Evolutionary conservation across 2,888 invertebrate species (phyloP).

Genomic region (Spodoptera picta): DNA sequence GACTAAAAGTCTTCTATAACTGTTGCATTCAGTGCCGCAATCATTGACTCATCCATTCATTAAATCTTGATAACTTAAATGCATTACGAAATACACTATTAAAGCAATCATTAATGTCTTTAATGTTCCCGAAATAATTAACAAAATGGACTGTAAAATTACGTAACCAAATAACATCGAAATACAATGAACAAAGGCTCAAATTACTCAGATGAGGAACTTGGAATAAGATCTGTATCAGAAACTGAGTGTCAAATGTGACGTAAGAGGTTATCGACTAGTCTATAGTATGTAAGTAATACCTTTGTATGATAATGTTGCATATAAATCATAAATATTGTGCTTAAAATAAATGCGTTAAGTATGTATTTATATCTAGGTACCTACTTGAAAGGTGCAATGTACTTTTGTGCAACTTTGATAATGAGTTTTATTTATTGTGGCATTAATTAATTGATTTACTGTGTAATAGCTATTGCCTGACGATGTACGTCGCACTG

Average conservation of each 20-base stretch:
- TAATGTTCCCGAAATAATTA: no score
- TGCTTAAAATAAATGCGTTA: no score
- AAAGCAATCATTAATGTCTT: no score
- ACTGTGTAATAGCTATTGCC: no score
- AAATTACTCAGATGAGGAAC: constrained; percentile 31
- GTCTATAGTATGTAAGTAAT: background rate
- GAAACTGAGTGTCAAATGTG: constrained; percentile 30
- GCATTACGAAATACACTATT: no score
- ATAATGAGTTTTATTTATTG: no score
- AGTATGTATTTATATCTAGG: no score
- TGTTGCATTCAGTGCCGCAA: background rate
- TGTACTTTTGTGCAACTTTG: no score
- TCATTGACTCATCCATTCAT: constrained; percentile 2
- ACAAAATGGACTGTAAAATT: background rate
- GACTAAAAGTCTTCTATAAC: background rate
- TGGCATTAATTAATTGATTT: no score
- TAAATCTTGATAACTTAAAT: background rate
- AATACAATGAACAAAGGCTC: constrained; percentile 30
- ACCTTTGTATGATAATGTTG: constrained; percentile 7
- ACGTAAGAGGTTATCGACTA: constrained; percentile 37
- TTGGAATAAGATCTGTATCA: constrained; percentile 25
- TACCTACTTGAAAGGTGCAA: no score
- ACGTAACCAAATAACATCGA: background rate
- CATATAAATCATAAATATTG: constrained; percentile 14
- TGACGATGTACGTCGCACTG: no score